Evolutionary conservation across 1,140 invertebrate genomes (phyloP).

Genomic region (Chironomus striatipennis): DNA sequence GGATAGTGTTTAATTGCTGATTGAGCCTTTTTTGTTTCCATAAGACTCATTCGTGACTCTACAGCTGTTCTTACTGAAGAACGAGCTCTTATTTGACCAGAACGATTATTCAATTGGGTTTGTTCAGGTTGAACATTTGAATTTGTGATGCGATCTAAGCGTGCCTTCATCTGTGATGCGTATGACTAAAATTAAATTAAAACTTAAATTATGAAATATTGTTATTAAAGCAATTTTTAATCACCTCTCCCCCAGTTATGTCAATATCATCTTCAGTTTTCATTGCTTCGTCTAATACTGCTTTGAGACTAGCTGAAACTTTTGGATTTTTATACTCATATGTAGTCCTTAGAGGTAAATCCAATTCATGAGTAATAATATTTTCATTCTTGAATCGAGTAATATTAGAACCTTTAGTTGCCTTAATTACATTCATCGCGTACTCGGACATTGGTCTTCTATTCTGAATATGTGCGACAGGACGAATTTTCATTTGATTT

Average conservation of each 20-base stretch:
- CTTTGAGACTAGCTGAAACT: conserved; percentile 61
- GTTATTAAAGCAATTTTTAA: conserved; percentile 24
- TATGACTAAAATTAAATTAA: not conserved
- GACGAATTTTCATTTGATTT: conserved; percentile 46
- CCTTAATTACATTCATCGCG: conserved; percentile 52
- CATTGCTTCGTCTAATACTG: conserved; percentile 63
- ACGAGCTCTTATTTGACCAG: conserved; percentile 30
- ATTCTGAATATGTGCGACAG: conserved; percentile 52
- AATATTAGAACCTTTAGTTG: conserved; percentile 42
- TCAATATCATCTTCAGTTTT: conserved; percentile 64
- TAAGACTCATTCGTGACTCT: conserved; percentile 17
- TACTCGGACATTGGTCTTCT: conserved; percentile 65
- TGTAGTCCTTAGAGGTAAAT: conserved; percentile 69
- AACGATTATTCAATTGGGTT: conserved; percentile 31
- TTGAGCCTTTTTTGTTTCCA: conserved; percentile 33
- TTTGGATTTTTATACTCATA: conserved; percentile 66
- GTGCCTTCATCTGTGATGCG: conserved; percentile 30
- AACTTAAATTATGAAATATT: conserved; percentile 28
- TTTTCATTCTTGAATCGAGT: conserved; percentile 68
- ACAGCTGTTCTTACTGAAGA: not conserved
- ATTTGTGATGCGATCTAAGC: conserved; percentile 39
- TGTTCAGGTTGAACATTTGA: conserved; percentile 27
- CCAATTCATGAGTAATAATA: conserved; percentile 71
- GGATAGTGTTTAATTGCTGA: conserved; percentile 34
- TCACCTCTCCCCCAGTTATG: conserved; percentile 33